These are phyloP conservation scores for Himantopus leucocephalus DNA, from an alignment of 2,113 vertebrate genomes.

Conservation along the genomic window DNA sequence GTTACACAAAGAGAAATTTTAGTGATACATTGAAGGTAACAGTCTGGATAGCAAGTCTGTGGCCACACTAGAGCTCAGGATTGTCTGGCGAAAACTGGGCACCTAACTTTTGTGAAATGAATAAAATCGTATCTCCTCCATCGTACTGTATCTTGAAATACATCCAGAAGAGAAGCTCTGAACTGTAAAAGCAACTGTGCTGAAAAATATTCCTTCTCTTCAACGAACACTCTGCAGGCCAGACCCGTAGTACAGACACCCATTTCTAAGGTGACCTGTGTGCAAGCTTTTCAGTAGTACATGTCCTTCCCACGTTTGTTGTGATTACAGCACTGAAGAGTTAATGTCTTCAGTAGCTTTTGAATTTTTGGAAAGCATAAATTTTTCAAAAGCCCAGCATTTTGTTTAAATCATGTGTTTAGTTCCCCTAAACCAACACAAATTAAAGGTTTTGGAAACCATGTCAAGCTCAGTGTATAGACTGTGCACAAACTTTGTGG, in stretches of 20 bases:
- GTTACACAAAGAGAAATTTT: not conserved
- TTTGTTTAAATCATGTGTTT: slow-evolving; percentile 55
- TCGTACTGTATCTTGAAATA: not conserved
- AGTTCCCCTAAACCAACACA: slow-evolving; percentile 60
- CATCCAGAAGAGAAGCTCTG: not conserved
- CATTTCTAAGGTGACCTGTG: not conserved
- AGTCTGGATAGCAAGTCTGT: not conserved
- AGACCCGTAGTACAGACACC: not conserved
- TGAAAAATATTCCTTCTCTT: not conserved
- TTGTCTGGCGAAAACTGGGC: not conserved
- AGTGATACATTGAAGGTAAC: not conserved
- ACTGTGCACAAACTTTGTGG: slow-evolving; percentile 60
- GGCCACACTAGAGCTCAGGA: not conserved
- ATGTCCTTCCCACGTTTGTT: not conserved
- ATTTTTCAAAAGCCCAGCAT: slow-evolving; percentile 26
- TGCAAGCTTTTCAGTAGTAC: not conserved
- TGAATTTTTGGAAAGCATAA: not conserved
- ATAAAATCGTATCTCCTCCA: not conserved
- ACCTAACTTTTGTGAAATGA: not conserved
- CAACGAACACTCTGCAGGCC: not conserved
- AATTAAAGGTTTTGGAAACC: slow-evolving; percentile 71
- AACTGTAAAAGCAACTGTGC: not conserved
- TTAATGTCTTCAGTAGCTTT: not conserved
- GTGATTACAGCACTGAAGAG: not conserved
- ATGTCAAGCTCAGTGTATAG: slow-evolving; percentile 54